Evolutionary conservation across 2,888 invertebrate genomes (phyloP).

Genomic region (Scaptomyza polygonia): DNA sequence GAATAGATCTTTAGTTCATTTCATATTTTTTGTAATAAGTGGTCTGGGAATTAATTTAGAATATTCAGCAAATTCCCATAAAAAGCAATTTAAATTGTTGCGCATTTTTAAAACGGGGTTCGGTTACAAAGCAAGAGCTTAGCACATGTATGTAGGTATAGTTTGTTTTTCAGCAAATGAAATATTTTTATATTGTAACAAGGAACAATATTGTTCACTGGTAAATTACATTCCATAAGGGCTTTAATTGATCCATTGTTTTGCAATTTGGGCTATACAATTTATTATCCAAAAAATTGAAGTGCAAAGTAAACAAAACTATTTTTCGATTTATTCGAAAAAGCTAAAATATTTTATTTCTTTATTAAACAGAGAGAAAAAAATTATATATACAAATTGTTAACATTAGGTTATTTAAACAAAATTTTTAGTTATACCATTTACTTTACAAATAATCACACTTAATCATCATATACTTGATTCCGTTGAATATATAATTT

Average conservation of each 20-base stretch:
- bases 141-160: neutral
- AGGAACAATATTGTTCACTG: neutral
- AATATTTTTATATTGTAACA: slow-evolving; percentile 1
- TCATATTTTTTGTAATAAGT: neutral
- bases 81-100: slow-evolving; percentile 41
- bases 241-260: neutral
- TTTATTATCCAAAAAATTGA: neutral
- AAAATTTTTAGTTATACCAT: too few relatives aligned
- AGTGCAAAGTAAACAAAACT: neutral
- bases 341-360: neutral
- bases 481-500: neutral
- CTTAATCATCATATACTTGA: neutral
- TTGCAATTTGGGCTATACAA: neutral
- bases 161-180: neutral
- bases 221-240: neutral
- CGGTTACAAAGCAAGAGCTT: neutral
- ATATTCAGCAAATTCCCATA: slow-evolving; percentile 11
- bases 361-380: too few relatives aligned
- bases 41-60: slow-evolving; percentile 16
- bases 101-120: slow-evolving; percentile 15
- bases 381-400: too few relatives aligned
- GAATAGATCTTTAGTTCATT: neutral
- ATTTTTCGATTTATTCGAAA: neutral
- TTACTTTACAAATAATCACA: too few relatives aligned
- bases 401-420: too few relatives aligned